These are phyloP conservation scores for Tyria jacobaeae DNA, from an alignment of 2,888 invertebrate genomes.

Conservation along the genomic window DNA sequence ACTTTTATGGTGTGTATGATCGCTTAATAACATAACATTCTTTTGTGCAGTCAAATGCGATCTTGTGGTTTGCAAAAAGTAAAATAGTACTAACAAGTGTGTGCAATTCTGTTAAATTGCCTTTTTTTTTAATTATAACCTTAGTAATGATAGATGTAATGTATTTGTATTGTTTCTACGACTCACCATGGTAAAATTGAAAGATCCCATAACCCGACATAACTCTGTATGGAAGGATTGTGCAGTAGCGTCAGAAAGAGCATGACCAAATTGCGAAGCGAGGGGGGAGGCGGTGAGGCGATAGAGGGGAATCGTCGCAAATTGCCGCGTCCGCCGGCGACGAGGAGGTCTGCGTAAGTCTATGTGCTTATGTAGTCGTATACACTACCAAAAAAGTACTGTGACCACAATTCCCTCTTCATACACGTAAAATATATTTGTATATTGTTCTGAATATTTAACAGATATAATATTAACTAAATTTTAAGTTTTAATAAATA, in stretches of 20 bases:
- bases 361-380: slow-evolving; percentile 5
- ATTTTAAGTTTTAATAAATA: not conserved
- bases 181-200: no score
- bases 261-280: slow-evolving; percentile 22
- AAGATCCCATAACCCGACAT: not conserved
- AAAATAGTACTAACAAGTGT: not conserved
- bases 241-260: slow-evolving; percentile 23
- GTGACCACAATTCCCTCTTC: slow-evolving; percentile 8
- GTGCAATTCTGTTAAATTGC: not conserved
- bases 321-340: slow-evolving; percentile 61
- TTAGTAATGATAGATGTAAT: no score
- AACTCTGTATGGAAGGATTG: not conserved
- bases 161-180: not conserved
- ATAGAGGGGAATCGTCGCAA: slow-evolving; percentile 40
- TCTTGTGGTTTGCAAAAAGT: not conserved
- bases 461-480: no score
- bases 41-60: no score
- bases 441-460: no score
- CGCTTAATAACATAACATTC: no score
- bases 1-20: no score
- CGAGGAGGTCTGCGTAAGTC: slow-evolving; percentile 34
- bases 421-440: no score
- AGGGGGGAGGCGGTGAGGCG: slow-evolving; percentile 8
- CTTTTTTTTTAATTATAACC: no score
- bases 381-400: slow-evolving; percentile 2